Evolutionary conservation across 2,888 invertebrate species (phyloP).

Genomic region (Magallana nippona): DNA sequence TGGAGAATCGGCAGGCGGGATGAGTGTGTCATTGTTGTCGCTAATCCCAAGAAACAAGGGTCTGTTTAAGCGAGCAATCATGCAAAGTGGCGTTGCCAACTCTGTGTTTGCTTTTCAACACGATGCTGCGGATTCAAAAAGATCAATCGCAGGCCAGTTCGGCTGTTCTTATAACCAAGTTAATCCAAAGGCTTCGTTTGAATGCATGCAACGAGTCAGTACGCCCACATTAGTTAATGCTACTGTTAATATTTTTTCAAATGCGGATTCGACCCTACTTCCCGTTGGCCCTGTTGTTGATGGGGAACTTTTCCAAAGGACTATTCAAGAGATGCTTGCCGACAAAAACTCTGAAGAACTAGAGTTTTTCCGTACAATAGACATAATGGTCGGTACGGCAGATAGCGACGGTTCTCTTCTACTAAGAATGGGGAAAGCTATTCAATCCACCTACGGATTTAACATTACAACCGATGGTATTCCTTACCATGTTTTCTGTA

Average conservation of each 20-base stretch:
- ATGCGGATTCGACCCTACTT: background rate
- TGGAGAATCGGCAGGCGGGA: constrained; percentile 49
- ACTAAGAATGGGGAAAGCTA: background rate
- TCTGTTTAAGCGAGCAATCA: constrained; percentile 47
- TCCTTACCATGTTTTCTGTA: constrained; percentile 32
- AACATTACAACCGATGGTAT: constrained; percentile 38
- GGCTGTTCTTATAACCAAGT: background rate
- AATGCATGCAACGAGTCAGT: constrained; percentile 34
- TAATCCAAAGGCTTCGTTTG: background rate
- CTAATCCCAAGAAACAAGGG: constrained; percentile 44
- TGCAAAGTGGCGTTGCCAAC: constrained; percentile 45
- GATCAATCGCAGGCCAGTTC: background rate
- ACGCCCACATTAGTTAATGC: constrained; percentile 4
- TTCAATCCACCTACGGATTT: constrained; percentile 34
- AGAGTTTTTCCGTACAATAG: constrained; percentile 39
- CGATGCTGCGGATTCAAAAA: background rate
- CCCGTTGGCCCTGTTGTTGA: constrained; percentile 41
- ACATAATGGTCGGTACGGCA: constrained; percentile 46
- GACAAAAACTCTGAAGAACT: constrained; percentile 28
- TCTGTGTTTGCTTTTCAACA: constrained; percentile 21
- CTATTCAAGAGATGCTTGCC: constrained; percentile 7
- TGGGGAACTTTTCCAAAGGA: constrained; percentile 40
- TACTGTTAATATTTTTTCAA: background rate
- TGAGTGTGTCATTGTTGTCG: constrained; percentile 32
- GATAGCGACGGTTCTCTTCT: constrained; percentile 44